Base-by-base conservation (phyloP, 2,113 vertebrate genomes). In the Epinephelus lanceolatus region DNA sequence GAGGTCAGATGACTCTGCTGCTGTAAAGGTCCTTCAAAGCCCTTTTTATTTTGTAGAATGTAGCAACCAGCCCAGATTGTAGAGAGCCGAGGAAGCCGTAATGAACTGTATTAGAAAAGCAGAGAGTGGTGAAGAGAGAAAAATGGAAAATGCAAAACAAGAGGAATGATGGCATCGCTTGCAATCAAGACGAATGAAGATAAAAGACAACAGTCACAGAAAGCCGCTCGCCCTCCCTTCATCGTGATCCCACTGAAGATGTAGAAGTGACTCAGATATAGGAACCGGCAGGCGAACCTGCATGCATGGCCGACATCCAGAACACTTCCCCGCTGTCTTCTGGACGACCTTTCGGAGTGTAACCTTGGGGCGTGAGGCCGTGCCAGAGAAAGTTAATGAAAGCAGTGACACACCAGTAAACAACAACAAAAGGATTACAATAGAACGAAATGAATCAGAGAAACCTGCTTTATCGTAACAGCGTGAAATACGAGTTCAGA, bases 291-390 rank as follows among this genome's bases (percentile, higher is more conserved):
- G 86, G 62, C 27, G 10, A 33, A 10, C 2, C 27, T 47, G 47
- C 75, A 57, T 17, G 62, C 84, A 14, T 76, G 92, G 74, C 42
- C 47, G 30, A 47, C 61, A 73, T 75, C 71, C 78, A 78, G 66
- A 73, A 21, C 52, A 0, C 76, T 60, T 62, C 49, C 80, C 86
- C 14, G 45, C 71, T 65, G 74, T 80, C 80, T 76, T 25, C 72
- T 89, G 86, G 80, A 52, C 30, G 30, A 86, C 87, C 87, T 80
- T 78, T 77, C 72, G 56, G 42, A 71, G 14, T 1, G 47, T 76
- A 60, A 90, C 88, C 84, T 87, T 81, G 71, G 8, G 42, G 10
- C 19, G 51, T 6, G 14, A 66, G 23, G 56, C 60, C 6, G 57
- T 4, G 73, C 60, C 66, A 66, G 49, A 45, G 78, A 56, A 21